Conservation (phyloP, 2,797 vertebrate species). For the Phylloscopus collybita region DNA sequence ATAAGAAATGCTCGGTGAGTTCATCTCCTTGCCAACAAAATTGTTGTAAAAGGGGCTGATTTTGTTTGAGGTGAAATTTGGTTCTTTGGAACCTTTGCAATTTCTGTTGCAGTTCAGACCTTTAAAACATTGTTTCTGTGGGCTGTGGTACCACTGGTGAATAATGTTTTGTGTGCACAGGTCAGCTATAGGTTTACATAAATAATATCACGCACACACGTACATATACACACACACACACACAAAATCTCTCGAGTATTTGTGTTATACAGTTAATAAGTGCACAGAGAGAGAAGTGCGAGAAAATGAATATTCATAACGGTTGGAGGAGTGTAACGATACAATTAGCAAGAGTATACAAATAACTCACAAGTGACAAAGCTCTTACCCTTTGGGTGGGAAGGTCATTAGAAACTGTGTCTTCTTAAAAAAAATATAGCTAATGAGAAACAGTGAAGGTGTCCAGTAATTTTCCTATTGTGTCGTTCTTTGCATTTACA, state of each 20-base stretch:
- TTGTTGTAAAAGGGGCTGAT: not conserved
- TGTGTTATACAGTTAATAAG: constrained; percentile 49
- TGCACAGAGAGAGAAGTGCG: constrained; percentile 48
- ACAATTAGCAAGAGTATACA: constrained; percentile 65
- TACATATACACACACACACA: not conserved
- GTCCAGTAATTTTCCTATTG: not conserved
- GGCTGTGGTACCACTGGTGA: not conserved
- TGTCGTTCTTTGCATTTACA: not conserved
- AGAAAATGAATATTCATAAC: constrained; percentile 68
- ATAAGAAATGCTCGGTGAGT: constrained; percentile 26
- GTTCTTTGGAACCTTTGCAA: constrained; percentile 31
- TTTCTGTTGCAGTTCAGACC: constrained; percentile 8
- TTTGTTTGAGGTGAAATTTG: constrained; percentile 48
- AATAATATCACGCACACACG: not conserved
- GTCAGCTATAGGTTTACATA: constrained; percentile 26
- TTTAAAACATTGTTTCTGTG: not conserved
- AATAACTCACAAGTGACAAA: constrained; percentile 61
- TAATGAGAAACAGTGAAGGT: not conserved
- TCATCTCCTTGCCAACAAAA: constrained; percentile 31
- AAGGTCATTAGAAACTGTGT: constrained; percentile 29
- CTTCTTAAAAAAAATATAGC: not conserved
- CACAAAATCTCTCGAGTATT: not conserved
- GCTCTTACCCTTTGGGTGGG: constrained; percentile 41
- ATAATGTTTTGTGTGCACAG: not conserved
- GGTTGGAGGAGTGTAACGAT: constrained; percentile 33